Evolutionary conservation across 2,888 invertebrate genomes (phyloP), one percentile per base, ranked within the genome.

Genomic region (Tinea trinotella): DNA sequence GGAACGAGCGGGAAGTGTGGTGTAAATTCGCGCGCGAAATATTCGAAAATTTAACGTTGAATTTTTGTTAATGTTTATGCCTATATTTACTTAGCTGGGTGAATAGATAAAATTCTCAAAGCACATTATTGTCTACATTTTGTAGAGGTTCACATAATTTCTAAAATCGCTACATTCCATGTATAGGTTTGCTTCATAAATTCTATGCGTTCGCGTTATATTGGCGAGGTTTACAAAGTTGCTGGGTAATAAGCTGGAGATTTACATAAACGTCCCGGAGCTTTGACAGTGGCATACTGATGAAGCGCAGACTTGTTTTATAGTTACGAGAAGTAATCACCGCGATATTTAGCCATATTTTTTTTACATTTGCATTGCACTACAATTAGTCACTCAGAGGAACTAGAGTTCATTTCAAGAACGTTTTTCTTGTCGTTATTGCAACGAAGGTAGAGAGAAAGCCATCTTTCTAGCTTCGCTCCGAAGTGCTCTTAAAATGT

Each of bases 261-360:
- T 78, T 76, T 71, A 71, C 73, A 75, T 76, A 74, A 76, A 74
- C 72, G 68, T 61, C 64, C 59, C 60, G 62, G 62, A 66, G 64
- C 70, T 74, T 71, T 75, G 70, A 72, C 70, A 67, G 69, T 60
- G 66, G 71, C 70, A 74, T 74, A 70, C 71, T 70, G 73, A 77
- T 71, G 74, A 74, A 68, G 60, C 59, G 55, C 61, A 63, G 67
- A 64, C 67, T 63, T 67, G 63, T 68, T 67, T 62, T 57, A 56
- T 62, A 62, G 59, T 60, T 34, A 18, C 55, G 57, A 61, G 59
- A 46, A 67, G 65, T 67, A 70, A 68, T 64, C 60, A 71, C 64
- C 66, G 40, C 13, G 40, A 40, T 6, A n/a, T n/a, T 40, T 40
- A 40, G 13, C 7, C 40, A 6, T n/a, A 6, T 5, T n/a, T 40